Evolutionary conservation across 2,888 invertebrate species (phyloP).

Genomic region (Rhagonycha lutea): DNA sequence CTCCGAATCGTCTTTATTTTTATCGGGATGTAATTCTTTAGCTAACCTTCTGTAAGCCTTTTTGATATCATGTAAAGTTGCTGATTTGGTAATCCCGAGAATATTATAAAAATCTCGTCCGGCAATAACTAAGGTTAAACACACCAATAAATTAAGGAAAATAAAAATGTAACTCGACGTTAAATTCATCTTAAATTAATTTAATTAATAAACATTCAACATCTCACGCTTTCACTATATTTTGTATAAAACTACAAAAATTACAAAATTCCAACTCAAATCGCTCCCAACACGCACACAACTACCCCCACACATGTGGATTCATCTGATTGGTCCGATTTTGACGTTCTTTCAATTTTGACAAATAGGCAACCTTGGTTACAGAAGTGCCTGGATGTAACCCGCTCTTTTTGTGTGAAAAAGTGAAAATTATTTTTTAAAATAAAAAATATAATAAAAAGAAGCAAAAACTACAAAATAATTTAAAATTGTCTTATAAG

Average conservation of each 20-base stretch:
- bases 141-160: conserved; percentile 34
- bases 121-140: conserved; percentile 55
- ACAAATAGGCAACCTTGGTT: conserved; percentile 24
- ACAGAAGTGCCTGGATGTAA: not conserved
- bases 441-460: no score
- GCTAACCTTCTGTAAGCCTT: conserved; percentile 95
- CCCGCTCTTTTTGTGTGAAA: not conserved
- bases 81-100: conserved; percentile 81
- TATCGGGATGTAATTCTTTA: conserved; percentile 97
- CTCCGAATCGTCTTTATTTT: conserved; percentile 91
- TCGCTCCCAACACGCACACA: conserved; percentile 17
- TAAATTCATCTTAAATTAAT: conserved; percentile 29
- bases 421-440: no score
- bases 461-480: no score
- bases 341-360: conserved; percentile 7
- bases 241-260: not conserved
- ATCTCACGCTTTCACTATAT: conserved; percentile 1
- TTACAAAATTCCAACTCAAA: conserved; percentile 2
- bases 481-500: no score
- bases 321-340: conserved; percentile 38
- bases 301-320: conserved; percentile 43
- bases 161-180: conserved; percentile 34
- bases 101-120: conserved; percentile 94
- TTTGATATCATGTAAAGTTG: conserved; percentile 93
- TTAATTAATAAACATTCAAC: not conserved